Conservation (phyloP, 2,888 invertebrate species). For the Idaea dimidiata region DNA sequence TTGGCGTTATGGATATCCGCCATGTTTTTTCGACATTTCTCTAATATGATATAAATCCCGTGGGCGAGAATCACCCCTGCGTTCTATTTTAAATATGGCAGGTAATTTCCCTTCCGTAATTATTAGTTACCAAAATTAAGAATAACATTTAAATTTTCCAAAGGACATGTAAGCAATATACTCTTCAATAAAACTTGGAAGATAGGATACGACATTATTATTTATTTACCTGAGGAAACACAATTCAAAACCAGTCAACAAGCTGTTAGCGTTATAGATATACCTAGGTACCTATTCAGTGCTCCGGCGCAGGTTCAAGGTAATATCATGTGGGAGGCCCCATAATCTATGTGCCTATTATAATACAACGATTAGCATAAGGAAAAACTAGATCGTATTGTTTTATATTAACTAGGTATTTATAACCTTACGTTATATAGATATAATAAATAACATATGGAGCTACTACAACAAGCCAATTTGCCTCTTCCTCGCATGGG, state of each 20-base stretch:
- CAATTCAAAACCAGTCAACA: conserved; percentile 8
- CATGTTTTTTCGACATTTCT: too few relatives aligned
- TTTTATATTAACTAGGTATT: neutral
- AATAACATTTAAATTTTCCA: neutral
- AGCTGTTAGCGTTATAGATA: conserved; percentile 26
- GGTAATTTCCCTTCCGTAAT: too few relatives aligned
- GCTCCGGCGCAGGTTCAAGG: conserved; percentile 63
- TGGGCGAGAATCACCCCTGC: too few relatives aligned
- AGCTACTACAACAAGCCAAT: neutral
- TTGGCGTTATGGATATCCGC: too few relatives aligned
- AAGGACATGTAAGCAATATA: neutral
- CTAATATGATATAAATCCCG: too few relatives aligned
- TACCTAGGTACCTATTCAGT: conserved; percentile 62
- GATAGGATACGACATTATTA: neutral
- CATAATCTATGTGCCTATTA: conserved; percentile 22
- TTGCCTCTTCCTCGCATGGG: too few relatives aligned
- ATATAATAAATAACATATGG: neutral
- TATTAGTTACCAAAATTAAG: neutral
- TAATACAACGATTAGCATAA: conserved; percentile 6
- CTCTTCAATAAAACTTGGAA: neutral
- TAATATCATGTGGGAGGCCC: conserved; percentile 56
- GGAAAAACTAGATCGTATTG: conserved; percentile 9
- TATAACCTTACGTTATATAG: neutral
- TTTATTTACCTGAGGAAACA: conserved; percentile 13
- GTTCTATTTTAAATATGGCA: too few relatives aligned